These are phyloP conservation scores for Sycophaga agraensis DNA, from an alignment of 1,140 invertebrate genomes.

Conservation along the genomic window DNA sequence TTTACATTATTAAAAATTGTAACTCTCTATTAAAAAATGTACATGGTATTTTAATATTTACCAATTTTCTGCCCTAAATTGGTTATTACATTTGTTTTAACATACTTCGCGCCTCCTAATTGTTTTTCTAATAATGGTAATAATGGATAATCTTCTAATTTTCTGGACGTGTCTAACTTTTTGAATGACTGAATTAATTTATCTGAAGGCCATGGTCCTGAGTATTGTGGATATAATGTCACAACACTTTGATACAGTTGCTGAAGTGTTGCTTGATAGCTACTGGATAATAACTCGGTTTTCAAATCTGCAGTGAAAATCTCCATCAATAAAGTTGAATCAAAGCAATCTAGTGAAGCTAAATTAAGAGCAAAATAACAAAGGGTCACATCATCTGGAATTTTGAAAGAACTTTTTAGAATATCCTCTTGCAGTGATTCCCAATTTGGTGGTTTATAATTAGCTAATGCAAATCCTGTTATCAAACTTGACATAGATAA, in stretches of 20 bases:
- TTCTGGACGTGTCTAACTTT: background rate
- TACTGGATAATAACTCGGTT: background rate
- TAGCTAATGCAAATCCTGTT: constrained; percentile 57
- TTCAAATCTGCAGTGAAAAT: constrained; percentile 47
- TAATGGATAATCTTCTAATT: constrained; percentile 41
- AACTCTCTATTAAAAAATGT: constrained; percentile 19
- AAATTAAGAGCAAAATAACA: constrained; percentile 56
- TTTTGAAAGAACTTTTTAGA: constrained; percentile 41
- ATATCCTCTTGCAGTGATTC: constrained; percentile 47
- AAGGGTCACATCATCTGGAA: constrained; percentile 26
- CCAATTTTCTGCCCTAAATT: constrained; percentile 55
- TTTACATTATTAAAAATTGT: constrained; percentile 10
- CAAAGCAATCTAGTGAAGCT: constrained; percentile 59
- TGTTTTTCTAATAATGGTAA: constrained; percentile 46
- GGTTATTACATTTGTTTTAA: constrained; percentile 51
- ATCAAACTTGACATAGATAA: constrained; percentile 47
- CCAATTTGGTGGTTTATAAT: constrained; percentile 64
- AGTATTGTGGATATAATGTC: constrained; percentile 57
- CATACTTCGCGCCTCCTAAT: constrained; percentile 50
- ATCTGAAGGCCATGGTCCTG: constrained; percentile 46
- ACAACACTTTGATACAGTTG: constrained; percentile 60
- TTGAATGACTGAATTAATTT: constrained; percentile 31
- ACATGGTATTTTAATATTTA: constrained; percentile 34
- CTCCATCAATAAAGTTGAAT: constrained; percentile 55
- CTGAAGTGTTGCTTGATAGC: constrained; percentile 40